Base-by-base conservation (phyloP, 2,113 vertebrate species). In the Periophthalmus modestus region DNA sequence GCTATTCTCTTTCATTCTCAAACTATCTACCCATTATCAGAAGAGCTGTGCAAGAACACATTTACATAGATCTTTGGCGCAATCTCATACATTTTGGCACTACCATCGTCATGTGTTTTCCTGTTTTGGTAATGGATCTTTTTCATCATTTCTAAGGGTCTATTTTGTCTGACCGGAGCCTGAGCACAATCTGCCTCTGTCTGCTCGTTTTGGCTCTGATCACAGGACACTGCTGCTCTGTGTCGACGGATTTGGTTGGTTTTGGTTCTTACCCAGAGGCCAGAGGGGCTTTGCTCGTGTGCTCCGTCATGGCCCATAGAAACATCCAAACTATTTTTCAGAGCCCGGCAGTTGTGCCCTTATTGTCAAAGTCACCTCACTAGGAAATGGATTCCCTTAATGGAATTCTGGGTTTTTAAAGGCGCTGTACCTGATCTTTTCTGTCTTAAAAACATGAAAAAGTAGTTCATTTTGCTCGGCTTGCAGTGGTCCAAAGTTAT, bases 111-210 rank as follows among this genome's bases (percentile, higher is more conserved):
- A 65, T 65, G 16, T 39, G 58, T 34, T 33, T 14, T 14, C 16
- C 61, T 39, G 34, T 4, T 19, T 2, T n/a, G 19, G 18, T n/a
- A 65, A 19, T 12, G 36, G 18, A 65, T 63, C 61, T 65, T 9
- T 11, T 39, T 65, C 9, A n/a, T 39, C 18, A 1, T 11, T 43
- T 43, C 19, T 55, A 1, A 55, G 52, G 52, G 19, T 7, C 7
- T 21, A 9, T 43, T 65, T n/a, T 63, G 16, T 63, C 28, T 19
- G 4, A 36, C 63, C 61, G 69, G 61, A 36, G 61, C 74, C 82
- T 69, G 57, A 72, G 81, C 74, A 84, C 73, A 83, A 85, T 58
- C 69, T 78, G 52, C 72, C 85, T 80, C 65, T 83, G 77, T 59
- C 66, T 80, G 79, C 69, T 79, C 61, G 78, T 50, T 73, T 62